Evolutionary conservation across 1,140 invertebrate genomes (phyloP), one percentile per base, ranked within the genome.

Genomic region (Metopolophium dirhodum): DNA sequence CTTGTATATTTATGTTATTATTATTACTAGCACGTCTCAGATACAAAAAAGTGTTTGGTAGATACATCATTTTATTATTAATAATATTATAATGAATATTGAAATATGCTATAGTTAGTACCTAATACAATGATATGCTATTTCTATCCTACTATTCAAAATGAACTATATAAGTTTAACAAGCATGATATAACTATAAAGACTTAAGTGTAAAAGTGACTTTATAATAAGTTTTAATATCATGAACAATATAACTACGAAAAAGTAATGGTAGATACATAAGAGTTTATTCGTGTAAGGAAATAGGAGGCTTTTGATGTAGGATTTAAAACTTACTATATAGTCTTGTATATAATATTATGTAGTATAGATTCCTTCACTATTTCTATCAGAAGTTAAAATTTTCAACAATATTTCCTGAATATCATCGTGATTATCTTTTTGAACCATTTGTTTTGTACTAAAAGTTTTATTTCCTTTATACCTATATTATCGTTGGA

Each of bases 141-240:
- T 8, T 77, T n/a, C 30, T n/a, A n/a, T 68, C 14, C 11, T 18
- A 88, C 8, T 45, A 45, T 90, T 45, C 22, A 30, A 90, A 90
- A 45, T 45, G 54, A 90, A 90, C 23, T 14, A 30, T n/a, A n/a
- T 26, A 68, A 90, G 89, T 89, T 57, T 89, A 54, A 41, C 49
- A 90, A n/a, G 11, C 0, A 41, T 68, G 14, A 68, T 90, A 8
- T 90, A 54, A 57, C 77, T 68, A 93, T 61, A 82, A 93, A 83
- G 41, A 68, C 18, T 30, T 68, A 68, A 93, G 91, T 93, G 68
- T 82, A 83, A 54, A 85, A 86, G 68, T 57, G 22, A 54, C 45
- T 54, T 54, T 57, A 37, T 57, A 57, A 37, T 89, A 89, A 90
- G 89, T 90, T 68, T 68, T 68, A 61, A 90, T 90, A 90, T 51